Conservation (phyloP, 2,888 invertebrate species). For the Harmothoe impar region DNA sequence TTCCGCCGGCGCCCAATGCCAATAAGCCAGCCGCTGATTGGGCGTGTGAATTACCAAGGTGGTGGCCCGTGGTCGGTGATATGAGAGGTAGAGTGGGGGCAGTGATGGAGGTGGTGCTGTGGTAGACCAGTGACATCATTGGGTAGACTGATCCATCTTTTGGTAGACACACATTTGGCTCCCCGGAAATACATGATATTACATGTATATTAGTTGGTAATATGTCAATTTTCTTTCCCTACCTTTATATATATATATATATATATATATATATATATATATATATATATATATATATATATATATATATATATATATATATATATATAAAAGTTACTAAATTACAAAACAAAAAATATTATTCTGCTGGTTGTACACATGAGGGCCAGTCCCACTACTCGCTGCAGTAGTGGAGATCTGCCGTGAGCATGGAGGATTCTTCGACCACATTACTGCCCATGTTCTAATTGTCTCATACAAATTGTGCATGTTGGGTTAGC, state of each 20-base stretch:
- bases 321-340: not conserved
- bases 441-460: too few species aligned
- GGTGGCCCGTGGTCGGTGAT: not conserved
- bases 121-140: too few species aligned
- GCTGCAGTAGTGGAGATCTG: too few species aligned
- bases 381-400: too few species aligned
- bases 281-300: constrained; percentile 29
- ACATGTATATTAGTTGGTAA: not conserved
- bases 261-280: not conserved
- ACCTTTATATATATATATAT: not conserved
- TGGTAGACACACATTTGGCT: not conserved
- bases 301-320: constrained; percentile 23
- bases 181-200: not conserved
- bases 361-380: too few species aligned
- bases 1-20: not conserved
- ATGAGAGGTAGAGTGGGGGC: not conserved
- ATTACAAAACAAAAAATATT: not conserved
- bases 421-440: too few species aligned
- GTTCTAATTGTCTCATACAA: too few species aligned
- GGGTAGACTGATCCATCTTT: not conserved
- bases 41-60: not conserved
- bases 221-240: too few species aligned
- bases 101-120: too few species aligned
- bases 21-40: not conserved
- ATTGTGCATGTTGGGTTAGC: too few species aligned